Percentiles rank a stretch among this genome's conserved stretches.
Evolutionary conservation across 2,797 vertebrate species (phyloP).

Genomic region (Danio tinwini): DNA sequence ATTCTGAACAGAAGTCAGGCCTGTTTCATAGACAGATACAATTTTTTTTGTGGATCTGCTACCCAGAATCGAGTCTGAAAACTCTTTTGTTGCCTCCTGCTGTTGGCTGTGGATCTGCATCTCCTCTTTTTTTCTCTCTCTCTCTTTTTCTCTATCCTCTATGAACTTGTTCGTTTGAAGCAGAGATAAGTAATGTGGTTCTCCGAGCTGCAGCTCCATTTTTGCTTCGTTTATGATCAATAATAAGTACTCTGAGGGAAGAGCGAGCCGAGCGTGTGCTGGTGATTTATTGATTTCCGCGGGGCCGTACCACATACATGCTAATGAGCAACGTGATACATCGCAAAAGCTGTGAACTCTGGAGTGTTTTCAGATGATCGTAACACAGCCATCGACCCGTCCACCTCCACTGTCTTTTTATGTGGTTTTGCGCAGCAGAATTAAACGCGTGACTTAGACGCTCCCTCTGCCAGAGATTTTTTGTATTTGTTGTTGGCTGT

Average conservation of each 20-base stretch:
- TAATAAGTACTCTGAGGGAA: conserved; percentile 69
- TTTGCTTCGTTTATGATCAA: conserved; percentile 72
- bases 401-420: conserved; percentile 49
- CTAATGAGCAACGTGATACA: conserved; percentile 73
- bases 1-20: background rate
- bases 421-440: conserved; percentile 48
- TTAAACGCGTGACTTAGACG: conserved; percentile 31
- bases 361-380: conserved; percentile 62
- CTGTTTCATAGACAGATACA: background rate
- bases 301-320: conserved; percentile 71
- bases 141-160: conserved; percentile 18
- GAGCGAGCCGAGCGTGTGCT: conserved; percentile 65
- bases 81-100: conserved; percentile 3
- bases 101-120: background rate
- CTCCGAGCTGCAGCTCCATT: conserved; percentile 64
- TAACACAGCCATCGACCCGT: conserved; percentile 51
- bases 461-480: conserved; percentile 44
- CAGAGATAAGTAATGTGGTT: conserved; percentile 32
- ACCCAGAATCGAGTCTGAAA: background rate
- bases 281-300: conserved; percentile 74
- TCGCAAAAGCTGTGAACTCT: conserved; percentile 66
- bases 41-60: background rate
- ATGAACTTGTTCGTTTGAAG: conserved; percentile 14
- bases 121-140: background rate
- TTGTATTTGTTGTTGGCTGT: conserved; percentile 25